Evolutionary conservation across 2,888 invertebrate species (phyloP), one percentile per base, ranked within the genome.

Genomic region (Pheosia gnoma): DNA sequence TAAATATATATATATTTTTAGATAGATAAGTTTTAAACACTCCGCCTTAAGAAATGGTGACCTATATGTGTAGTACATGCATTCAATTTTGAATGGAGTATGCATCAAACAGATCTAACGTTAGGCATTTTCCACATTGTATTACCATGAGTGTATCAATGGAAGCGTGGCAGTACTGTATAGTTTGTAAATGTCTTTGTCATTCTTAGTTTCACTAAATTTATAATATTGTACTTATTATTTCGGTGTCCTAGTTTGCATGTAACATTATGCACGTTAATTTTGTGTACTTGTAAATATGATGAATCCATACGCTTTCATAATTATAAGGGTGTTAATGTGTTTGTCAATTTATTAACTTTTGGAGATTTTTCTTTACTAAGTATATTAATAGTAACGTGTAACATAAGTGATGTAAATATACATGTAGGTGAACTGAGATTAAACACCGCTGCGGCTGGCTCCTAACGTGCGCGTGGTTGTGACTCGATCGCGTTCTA

Each of bases 221-320:
- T 63, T 59, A 70, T 75, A 78, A 80, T 80, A 80, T 83, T 82
- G 90, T 92, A 91, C 90, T 91, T 92, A 90, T 87, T 80, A 81
- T 86, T 88, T 88, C 76, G 86, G 88, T 88, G 87, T 88, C 89
- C 89, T 86, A 78, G 71, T 88, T 91, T 89, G 88, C 89, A 85
- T 90, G 87, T 89, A 89, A 88, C 77, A 86, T 83, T 84, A 83
- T 80, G 84, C 82, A 86, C 83, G 76, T 84, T 89, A 85, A 83
- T 76, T 83, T 79, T 82, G 82, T 80, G 81, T 88, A 88, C 82
- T 79, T 92, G 91, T 93, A 93, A 88, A 93, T 92, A 93, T 71
- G 80, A 92, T 86, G 93, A 93, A 93, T 93, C 93, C 91, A 92
- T 92, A 91, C 93, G 93, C 93, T 93, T 93, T 93, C 87, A 84